These are phyloP conservation scores for Caretta caretta DNA, from an alignment of 2,113 vertebrate genomes.

Conservation along the genomic window DNA sequence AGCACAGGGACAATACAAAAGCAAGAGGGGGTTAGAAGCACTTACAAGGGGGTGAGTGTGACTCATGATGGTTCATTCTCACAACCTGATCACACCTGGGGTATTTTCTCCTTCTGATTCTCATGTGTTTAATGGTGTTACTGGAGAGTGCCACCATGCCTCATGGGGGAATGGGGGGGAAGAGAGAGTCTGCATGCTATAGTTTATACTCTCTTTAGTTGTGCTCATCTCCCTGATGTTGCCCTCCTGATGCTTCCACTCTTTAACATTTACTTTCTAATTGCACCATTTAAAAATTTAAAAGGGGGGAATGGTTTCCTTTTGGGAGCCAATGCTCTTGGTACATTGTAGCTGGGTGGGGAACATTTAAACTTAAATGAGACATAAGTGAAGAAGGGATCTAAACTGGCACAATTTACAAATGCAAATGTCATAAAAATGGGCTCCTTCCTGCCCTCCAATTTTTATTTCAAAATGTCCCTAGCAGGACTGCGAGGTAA, in stretches of 20 bases:
- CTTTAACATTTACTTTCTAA: background rate
- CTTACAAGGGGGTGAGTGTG: background rate
- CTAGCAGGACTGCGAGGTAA: background rate
- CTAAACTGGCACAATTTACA: background rate
- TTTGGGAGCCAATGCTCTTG: background rate
- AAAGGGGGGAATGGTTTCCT: background rate
- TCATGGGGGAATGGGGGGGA: background rate
- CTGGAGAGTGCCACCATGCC: background rate
- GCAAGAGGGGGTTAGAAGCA: background rate
- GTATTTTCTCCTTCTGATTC: background rate
- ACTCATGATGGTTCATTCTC: background rate
- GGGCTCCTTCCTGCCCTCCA: background rate
- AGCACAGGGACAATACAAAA: background rate
- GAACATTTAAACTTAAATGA: background rate
- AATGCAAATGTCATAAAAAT: background rate
- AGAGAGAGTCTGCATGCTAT: background rate
- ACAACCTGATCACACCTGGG: background rate
- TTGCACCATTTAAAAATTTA: slow-evolving; percentile 12
- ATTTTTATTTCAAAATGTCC: background rate
- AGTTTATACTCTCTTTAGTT: background rate
- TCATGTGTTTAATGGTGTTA: rapidly evolving
- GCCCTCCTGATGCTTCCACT: background rate
- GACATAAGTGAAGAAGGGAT: background rate
- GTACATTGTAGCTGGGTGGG: background rate
- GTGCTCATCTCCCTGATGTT: background rate